Evolutionary conservation across 1,140 invertebrate species (phyloP), one percentile per base, ranked within the genome.

Genomic region (Caerostris extrusa): DNA sequence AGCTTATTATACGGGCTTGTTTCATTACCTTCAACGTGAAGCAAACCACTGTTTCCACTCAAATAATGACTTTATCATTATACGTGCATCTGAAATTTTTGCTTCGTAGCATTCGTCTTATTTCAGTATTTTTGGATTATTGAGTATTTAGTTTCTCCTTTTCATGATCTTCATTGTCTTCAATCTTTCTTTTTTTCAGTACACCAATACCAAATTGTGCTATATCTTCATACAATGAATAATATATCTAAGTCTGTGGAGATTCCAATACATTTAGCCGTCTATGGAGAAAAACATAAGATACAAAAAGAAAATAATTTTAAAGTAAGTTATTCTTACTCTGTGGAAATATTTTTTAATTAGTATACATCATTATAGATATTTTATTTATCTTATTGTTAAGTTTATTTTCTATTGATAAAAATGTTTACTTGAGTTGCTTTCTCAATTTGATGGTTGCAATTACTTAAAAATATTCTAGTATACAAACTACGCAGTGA

Each of bases 181-280:
- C 34, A 8, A 56, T 83, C 14, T 14, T 3, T 83, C 57, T 83
- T 12, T 88, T 55, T 57, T 57, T 67, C 50, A 88, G 86, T 88
- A 60, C 86, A 88, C 55, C 86, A 88, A n/a, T 88, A 88, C 14
- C 58, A 64, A 61, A 14, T 88, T 8, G 6, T 57, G 10, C 34
- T 88, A 2, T 34, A 34, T 34, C 34, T 34, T 34, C 34, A 64
- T 10, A 67, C 60, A 7, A 10, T 10, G 17, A 60, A 34, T 3
- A 57, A 88, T 64, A 5, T n/a, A 7, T 17, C 19, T 5, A 67
- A 64, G 12, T 50, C 60, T 7, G 8, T 88, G 8, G 12, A 64
- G 14, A 34, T 10, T 3, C 10, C n/a, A 17, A 7, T 17, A 17
- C 3, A 17, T 34, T 7, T 88, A 6, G 50, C 60, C 3, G 53